Conservation (phyloP, 2,888 invertebrate species). For the Mongoloraphidia duomilia region DNA sequence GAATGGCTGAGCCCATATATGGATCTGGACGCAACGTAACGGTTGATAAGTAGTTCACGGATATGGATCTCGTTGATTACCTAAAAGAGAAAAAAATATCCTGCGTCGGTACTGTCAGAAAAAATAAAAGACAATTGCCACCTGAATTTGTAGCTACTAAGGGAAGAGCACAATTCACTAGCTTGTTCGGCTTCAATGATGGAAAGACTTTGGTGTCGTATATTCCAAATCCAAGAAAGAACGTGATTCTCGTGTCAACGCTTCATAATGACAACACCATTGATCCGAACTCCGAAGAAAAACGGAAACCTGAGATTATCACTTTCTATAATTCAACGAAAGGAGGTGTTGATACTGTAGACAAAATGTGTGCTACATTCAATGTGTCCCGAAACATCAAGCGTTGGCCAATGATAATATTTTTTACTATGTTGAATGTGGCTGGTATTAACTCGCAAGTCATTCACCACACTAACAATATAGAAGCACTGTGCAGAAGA, state of each 20-base stretch:
- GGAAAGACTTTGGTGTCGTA: slow-evolving; percentile 9
- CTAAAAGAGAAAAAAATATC: slow-evolving; percentile 9
- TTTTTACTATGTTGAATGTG: slow-evolving; percentile 16
- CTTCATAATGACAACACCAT: slow-evolving; percentile 11
- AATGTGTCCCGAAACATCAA: slow-evolving; percentile 14
- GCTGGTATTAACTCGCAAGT: too few relatives aligned
- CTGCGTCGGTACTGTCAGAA: slow-evolving; percentile 10
- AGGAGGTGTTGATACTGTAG: slow-evolving; percentile 17
- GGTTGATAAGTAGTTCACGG: slow-evolving; percentile 17
- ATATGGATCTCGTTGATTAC: slow-evolving; percentile 9
- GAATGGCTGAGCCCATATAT: slow-evolving; percentile 9
- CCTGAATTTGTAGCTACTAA: neutral
- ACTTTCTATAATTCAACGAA: slow-evolving; percentile 13
- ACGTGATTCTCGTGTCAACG: slow-evolving; percentile 7
- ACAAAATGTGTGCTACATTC: slow-evolving; percentile 13
- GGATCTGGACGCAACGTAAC: slow-evolving; percentile 16
- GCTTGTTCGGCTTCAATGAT: slow-evolving; percentile 6
- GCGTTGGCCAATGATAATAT: slow-evolving; percentile 16
- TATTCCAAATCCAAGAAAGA: slow-evolving; percentile 9
- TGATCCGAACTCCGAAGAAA: slow-evolving; percentile 6
- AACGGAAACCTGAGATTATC: slow-evolving; percentile 12
- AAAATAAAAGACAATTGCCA: slow-evolving; percentile 11
- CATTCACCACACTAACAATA: too few relatives aligned
- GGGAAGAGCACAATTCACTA: neutral
- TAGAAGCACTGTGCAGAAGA: too few relatives aligned